Evolutionary conservation across 1,140 invertebrate species (phyloP).

Genomic region (Scaptodrosophila lebanonensis): DNA sequence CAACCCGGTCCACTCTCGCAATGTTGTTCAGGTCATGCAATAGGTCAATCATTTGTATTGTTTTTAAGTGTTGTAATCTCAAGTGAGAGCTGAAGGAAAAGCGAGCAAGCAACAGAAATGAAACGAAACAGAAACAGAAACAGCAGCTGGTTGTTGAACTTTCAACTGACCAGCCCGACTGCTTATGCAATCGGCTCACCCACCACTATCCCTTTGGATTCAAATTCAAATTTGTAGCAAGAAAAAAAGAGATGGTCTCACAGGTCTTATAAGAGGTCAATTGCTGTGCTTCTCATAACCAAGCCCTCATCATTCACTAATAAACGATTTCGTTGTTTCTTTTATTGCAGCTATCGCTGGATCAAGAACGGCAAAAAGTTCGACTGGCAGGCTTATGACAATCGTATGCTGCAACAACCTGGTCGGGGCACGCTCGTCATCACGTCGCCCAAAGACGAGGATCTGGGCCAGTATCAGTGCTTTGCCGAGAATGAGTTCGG

Average conservation of each 20-base stretch:
- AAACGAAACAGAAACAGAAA: no score
- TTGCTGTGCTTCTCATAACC: background rate
- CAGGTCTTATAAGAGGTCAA: no score
- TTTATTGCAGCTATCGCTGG: constrained; percentile 90
- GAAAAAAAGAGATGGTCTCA: no score
- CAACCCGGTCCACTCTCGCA: constrained; percentile 23
- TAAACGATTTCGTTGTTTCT: background rate
- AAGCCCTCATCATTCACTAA: background rate
- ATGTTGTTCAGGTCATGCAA: constrained; percentile 48
- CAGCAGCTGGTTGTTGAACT: constrained; percentile 23
- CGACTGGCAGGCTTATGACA: constrained; percentile 93
- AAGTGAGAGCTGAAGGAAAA: background rate
- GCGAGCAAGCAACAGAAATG: background rate
- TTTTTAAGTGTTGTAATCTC: constrained; percentile 67
- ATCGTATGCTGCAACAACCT: constrained; percentile 94
- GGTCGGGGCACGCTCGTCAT: constrained; percentile 94
- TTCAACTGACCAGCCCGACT: no score
- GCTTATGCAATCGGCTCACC: no score
- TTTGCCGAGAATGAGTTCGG: constrained; percentile 97
- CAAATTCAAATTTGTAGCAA: no score
- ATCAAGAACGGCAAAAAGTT: constrained; percentile 96
- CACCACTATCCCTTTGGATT: no score
- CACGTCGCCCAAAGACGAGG: constrained; percentile 91
- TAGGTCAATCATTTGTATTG: constrained; percentile 73
- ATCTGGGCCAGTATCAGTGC: constrained; percentile 98